Evolutionary conservation across 2,797 vertebrate genomes (phyloP), one percentile per base, ranked within the genome.

Genomic region (Microchirus variegatus): DNA sequence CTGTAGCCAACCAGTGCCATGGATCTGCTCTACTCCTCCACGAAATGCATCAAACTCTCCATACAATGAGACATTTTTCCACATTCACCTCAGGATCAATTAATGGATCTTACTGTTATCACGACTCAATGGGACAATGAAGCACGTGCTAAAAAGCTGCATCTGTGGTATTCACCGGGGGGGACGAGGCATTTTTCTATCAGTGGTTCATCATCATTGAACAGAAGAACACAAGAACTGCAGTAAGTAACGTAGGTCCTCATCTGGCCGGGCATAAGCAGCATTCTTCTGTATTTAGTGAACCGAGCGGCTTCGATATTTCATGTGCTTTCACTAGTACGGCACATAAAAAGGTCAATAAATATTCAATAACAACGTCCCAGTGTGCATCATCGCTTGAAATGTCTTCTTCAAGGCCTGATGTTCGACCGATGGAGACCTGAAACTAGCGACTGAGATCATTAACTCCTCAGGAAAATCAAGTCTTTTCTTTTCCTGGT

Each of bases 1-100:
- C 89, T 91, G 91, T 89, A 93, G 78, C 77, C 74, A 77, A 85
- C 74, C 84, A 90, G 84, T 86, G 82, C 86, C 87, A 89, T 82
- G 81, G 85, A 87, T 67, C 76, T 83, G 73, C 47, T 70, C 53
- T 43, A 62, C 76, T 64, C 56, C 75, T 70, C 77, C 50, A 48
- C 80, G 73, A 86, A 90, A 87, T 85, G 80, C 73, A 80, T 71
- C 63, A 37, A 81, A 67, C 46, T 64, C 46, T 76, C 70, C 77
- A 77, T 60, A 76, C 75, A 87, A 87, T 75, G 56, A 74, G 66
- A 78, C 62, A 67, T 86, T 81, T 78, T 86, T 75, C 61, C 65
- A 72, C 71, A 74, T 81, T 84, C 67, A 75, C 69, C 69, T 82
- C 68, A 81, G 74, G 81, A 77, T 74, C 69, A 90, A 83, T 87